Evolutionary conservation across 2,888 invertebrate species (phyloP).

Genomic region (Thymelicus acteon): DNA sequence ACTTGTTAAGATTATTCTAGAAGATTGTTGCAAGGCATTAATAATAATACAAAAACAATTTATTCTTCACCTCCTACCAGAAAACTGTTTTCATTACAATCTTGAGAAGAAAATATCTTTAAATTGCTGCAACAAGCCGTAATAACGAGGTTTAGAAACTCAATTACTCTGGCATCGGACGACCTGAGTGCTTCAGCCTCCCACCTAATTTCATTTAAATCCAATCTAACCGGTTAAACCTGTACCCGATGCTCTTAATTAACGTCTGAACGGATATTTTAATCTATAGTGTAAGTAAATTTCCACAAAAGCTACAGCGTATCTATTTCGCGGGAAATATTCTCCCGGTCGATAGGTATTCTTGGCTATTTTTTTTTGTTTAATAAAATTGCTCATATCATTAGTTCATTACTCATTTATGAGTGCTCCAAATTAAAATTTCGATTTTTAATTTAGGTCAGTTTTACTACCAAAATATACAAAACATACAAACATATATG

Average conservation of each 20-base stretch:
- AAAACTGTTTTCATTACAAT: neutral
- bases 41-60: no score
- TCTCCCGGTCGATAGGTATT: no score
- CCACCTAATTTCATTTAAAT: conserved; percentile 42
- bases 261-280: conserved; percentile 10
- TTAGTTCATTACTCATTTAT: no score
- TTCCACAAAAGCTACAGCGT: neutral
- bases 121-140: conserved; percentile 5
- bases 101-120: neutral
- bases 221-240: conserved; percentile 30
- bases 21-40: no score
- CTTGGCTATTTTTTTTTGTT: neutral
- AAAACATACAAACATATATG: no score
- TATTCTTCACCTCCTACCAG: neutral
- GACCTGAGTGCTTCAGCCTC: neutral
- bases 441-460: no score
- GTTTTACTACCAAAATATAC: no score
- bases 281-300: neutral
- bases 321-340: no score
- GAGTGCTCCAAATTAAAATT: no score
- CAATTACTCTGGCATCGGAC: conserved; percentile 8
- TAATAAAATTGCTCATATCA: no score
- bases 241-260: conserved; percentile 4
- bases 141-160: conserved; percentile 19
- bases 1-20: no score